Conservation (phyloP, 2,888 invertebrate species). For the Drosophila siamana region DNA sequence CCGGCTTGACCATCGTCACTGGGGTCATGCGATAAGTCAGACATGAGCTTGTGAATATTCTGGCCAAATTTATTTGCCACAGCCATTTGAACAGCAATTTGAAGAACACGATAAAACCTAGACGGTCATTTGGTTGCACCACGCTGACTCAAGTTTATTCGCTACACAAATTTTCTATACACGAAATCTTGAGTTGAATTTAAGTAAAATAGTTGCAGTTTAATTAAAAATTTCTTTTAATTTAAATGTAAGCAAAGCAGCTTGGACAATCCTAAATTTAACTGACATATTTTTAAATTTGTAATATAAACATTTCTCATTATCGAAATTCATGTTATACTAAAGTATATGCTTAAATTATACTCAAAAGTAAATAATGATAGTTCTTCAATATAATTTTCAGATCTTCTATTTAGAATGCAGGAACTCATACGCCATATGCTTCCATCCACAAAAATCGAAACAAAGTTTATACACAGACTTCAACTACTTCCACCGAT, state of each 20-base stretch:
- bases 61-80: conserved; percentile 23
- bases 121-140: neutral
- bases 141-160: neutral
- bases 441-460: neutral
- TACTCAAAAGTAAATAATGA: neutral
- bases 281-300: no score
- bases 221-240: no score
- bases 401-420: neutral
- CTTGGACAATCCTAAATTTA: no score
- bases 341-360: neutral
- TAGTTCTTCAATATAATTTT: neutral
- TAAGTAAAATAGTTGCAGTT: no score
- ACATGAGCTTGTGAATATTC: conserved; percentile 30
- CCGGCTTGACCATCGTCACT: conserved; percentile 61
- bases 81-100: conserved; percentile 20
- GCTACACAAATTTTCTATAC: neutral
- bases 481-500: neutral
- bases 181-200: no score
- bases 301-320: no score
- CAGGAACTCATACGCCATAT: neutral
- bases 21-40: conserved; percentile 55
- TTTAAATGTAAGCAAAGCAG: no score
- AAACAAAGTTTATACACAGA: no score
- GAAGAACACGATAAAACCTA: conserved; percentile 18
- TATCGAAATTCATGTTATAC: no score